phyloP scores from a whole-genome alignment of 92 coral and sea anemone species.

The Palythoa heliodiscus region DNA sequence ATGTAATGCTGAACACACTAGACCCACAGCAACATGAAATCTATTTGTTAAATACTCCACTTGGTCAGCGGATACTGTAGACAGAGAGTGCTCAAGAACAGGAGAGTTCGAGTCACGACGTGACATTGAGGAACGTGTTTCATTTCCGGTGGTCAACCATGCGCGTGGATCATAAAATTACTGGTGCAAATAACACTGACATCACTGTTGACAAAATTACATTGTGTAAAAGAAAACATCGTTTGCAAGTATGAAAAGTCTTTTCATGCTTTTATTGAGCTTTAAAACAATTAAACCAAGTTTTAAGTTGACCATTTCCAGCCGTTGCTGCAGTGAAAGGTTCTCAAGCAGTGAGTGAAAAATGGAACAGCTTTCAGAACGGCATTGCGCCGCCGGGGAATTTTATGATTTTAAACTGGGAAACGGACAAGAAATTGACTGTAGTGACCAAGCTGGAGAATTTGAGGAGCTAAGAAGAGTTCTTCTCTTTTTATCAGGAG shows the following conservation, averaged over 20 bases:
- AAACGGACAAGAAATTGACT: conserved; percentile 51
- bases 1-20: no score
- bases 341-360: neutral
- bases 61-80: conserved; percentile 18
- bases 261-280: neutral
- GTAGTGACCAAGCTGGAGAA: conserved; percentile 42
- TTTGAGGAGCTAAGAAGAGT: conserved; percentile 54
- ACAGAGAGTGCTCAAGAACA: neutral
- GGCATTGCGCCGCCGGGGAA: conserved; percentile 27
- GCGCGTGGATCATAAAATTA: conserved; percentile 4
- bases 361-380: conserved; percentile 36
- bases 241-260: conserved; percentile 7
- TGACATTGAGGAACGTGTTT: neutral
- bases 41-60: neutral
- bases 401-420: conserved; percentile 54
- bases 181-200: neutral
- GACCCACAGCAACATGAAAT: no score
- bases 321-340: neutral
- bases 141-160: conserved; percentile 41
- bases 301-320: conserved; percentile 7
- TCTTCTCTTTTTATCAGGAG: conserved; percentile 54
- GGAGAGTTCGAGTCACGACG: no score
- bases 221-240: neutral
- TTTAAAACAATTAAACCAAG: neutral
- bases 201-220: conserved; percentile 29